A percentile compares a stretch with the other conserved stretches of the same genome.
These are phyloP conservation scores for Probaryconus sp. DNA, from an alignment of 1,140 invertebrate genomes.

Conservation along the genomic window DNA sequence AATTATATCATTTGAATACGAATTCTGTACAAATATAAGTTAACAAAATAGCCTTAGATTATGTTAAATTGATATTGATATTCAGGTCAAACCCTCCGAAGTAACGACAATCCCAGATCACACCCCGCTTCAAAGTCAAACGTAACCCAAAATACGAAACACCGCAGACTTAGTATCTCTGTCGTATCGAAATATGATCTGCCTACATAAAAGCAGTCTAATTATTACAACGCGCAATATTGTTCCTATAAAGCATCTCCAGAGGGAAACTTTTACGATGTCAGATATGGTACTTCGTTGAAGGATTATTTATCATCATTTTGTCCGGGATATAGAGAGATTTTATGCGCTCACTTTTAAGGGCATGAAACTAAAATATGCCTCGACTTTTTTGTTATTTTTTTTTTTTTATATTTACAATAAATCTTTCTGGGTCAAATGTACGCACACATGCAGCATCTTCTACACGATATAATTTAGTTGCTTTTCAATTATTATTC, in stretches of 20 bases:
- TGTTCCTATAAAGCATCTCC: conserved; percentile 29
- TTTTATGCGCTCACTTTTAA: no score
- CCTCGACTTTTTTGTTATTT: no score
- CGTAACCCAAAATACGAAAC: conserved; percentile 18
- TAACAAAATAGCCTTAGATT: no score
- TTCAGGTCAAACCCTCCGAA: conserved; percentile 18
- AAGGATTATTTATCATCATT: conserved; percentile 37
- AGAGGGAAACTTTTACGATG: conserved; percentile 30
- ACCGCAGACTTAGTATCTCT: conserved; percentile 16
- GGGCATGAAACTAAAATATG: no score
- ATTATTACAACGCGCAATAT: conserved; percentile 47
- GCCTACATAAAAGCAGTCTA: conserved; percentile 48
- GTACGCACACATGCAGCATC: no score
- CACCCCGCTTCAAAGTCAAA: not conserved
- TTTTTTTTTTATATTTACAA: no score
- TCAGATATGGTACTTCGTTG: conserved; percentile 41
- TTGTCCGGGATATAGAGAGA: not conserved
- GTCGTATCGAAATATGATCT: conserved; percentile 43
- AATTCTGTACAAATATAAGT: no score
- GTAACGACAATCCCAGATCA: conserved; percentile 6
- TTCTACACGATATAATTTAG: no score
- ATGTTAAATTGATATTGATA: conserved; percentile 15
- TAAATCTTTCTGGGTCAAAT: no score
- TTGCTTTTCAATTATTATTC: no score
- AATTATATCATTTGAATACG: no score